Conservation (phyloP, 1,140 invertebrate genomes). For the Papilio glaucus region DNA sequence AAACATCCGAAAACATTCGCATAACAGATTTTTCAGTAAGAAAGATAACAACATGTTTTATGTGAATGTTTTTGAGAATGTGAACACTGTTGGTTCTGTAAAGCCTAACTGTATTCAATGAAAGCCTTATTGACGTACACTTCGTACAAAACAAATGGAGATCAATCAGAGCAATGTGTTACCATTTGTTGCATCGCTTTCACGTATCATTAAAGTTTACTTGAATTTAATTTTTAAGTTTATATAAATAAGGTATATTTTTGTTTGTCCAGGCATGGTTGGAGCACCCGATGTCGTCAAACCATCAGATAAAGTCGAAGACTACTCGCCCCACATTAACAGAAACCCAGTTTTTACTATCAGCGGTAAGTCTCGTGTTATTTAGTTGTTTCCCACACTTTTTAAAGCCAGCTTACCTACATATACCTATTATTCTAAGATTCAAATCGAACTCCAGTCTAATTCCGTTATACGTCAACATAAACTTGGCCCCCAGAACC, state of each 20-base stretch:
- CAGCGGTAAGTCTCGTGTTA: conserved; percentile 61
- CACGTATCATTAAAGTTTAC: neutral
- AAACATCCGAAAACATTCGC: too few species aligned
- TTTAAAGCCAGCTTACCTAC: too few species aligned
- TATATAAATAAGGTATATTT: conserved; percentile 13
- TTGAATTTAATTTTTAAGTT: neutral
- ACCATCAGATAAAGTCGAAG: conserved; percentile 69
- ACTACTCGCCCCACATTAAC: conserved; percentile 70
- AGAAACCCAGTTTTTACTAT: conserved; percentile 73
- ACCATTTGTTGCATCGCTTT: neutral
- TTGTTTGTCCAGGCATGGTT: conserved; percentile 70
- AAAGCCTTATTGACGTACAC: neutral
- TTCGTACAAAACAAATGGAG: neutral
- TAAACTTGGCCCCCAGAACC: too few species aligned
- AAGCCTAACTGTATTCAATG: too few species aligned
- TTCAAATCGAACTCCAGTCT: too few species aligned
- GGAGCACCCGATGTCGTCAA: conserved; percentile 72
- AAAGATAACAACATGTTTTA: too few species aligned
- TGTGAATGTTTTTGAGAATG: too few species aligned
- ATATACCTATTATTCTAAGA: too few species aligned
- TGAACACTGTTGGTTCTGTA: too few species aligned
- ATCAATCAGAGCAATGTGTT: neutral
- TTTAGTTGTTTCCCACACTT: too few species aligned
- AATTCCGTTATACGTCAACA: too few species aligned
- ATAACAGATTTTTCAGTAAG: too few species aligned